A percentile compares a stretch with the other conserved stretches of the same genome.
phyloP scores from a whole-genome alignment of 1,140 invertebrate genomes.

The Drosophila kikkawai region DNA sequence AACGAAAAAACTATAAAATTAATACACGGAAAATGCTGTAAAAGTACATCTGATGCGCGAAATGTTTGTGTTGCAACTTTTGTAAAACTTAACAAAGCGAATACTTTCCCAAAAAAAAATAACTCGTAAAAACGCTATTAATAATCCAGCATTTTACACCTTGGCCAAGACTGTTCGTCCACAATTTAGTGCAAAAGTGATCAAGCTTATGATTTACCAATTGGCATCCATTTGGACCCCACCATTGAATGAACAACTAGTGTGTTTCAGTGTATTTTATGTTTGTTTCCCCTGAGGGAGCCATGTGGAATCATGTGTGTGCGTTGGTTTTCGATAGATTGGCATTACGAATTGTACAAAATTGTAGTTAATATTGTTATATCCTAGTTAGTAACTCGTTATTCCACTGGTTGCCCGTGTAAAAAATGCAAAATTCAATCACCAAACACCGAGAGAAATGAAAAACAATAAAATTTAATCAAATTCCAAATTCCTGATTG shows the following conservation, averaged over 20 bases:
- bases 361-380: conserved; percentile 40
- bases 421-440: background rate
- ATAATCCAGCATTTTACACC: conserved; percentile 71
- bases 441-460: conserved; percentile 1
- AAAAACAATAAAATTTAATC: background rate
- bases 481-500: conserved; percentile 49
- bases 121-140: conserved; percentile 42
- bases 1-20: conserved; percentile 38
- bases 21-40: conserved; percentile 74
- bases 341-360: conserved; percentile 41
- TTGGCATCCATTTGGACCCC: conserved; percentile 62
- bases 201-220: conserved; percentile 68
- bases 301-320: conserved; percentile 67
- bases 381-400: conserved; percentile 36
- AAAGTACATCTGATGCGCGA: conserved; percentile 78
- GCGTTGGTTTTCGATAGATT: conserved; percentile 38
- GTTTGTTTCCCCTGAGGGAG: conserved; percentile 22
- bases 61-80: conserved; percentile 82
- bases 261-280: conserved; percentile 29
- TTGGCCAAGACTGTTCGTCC: conserved; percentile 66
- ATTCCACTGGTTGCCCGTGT: conserved; percentile 63
- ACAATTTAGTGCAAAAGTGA: conserved; percentile 62
- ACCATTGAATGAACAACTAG: conserved; percentile 19
- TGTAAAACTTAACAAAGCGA: conserved; percentile 49
- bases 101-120: conserved; percentile 1